These are phyloP conservation scores for Coranthus polyacanthus DNA, from an alignment of 2,797 vertebrate genomes.

Conservation along the genomic window DNA sequence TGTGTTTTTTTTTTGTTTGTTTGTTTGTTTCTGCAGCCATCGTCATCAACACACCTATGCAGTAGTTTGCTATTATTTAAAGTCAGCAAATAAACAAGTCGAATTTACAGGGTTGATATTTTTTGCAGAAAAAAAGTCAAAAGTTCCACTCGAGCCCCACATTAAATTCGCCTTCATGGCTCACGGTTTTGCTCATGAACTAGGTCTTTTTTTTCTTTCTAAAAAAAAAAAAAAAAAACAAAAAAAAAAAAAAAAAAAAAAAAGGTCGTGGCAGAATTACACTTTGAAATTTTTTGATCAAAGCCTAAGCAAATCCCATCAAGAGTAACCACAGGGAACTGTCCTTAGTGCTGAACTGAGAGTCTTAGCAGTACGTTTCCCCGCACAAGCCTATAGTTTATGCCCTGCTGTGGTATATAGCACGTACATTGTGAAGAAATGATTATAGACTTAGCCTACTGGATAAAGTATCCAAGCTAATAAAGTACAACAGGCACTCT, in stretches of 20 bases:
- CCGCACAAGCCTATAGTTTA: neutral
- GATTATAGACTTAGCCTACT: neutral
- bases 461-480: neutral
- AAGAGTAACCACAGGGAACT: constrained; percentile 57
- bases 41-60: neutral
- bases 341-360: constrained; percentile 74
- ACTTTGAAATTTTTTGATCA: constrained; percentile 40
- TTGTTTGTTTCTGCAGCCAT: constrained; percentile 10
- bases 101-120: too few species aligned
- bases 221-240: too few species aligned
- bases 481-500: neutral
- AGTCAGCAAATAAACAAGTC: neutral
- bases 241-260: too few species aligned
- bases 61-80: neutral
- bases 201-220: neutral
- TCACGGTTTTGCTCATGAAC: constrained; percentile 1
- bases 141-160: constrained; percentile 6
- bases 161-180: neutral
- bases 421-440: neutral
- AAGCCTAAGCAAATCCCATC: constrained; percentile 43
- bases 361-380: neutral
- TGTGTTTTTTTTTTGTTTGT: constrained; percentile 4
- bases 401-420: neutral
- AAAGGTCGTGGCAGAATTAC: constrained; percentile 17
- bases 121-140: neutral